These are phyloP conservation scores for Phylloscopus trochilus DNA, from an alignment of 2,113 vertebrate genomes.

Conservation along the genomic window DNA sequence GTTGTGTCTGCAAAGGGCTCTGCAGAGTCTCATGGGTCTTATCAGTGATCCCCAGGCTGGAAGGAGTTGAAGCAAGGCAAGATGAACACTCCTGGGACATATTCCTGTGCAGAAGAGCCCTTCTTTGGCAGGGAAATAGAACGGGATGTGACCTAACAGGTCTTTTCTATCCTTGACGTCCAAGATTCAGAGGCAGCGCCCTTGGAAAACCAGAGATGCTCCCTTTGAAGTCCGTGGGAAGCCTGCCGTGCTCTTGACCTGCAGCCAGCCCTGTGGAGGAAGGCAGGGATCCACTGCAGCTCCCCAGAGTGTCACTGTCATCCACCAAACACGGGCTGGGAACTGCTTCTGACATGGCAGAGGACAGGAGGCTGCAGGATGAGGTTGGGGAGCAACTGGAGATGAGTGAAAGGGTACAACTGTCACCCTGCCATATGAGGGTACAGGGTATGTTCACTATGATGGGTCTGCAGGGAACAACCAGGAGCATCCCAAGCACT, in stretches of 20 bases:
- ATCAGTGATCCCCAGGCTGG: background rate
- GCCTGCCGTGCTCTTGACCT: background rate
- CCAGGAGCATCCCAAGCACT: background rate
- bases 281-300: background rate
- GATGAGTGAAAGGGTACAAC: background rate
- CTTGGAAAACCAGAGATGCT: constrained; percentile 8
- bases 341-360: background rate
- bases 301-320: background rate
- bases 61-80: background rate
- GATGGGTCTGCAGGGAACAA: background rate
- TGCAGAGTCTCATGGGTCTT: background rate
- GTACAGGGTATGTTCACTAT: background rate
- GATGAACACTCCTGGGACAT: background rate
- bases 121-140: constrained; percentile 13
- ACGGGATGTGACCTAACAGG: constrained; percentile 10
- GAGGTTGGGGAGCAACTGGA: background rate
- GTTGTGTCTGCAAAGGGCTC: background rate
- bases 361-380: background rate
- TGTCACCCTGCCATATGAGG: background rate
- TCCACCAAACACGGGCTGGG: background rate
- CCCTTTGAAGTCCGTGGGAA: constrained; percentile 13
- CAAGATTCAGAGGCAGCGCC: background rate
- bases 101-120: constrained; percentile 2
- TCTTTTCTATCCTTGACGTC: constrained; percentile 11
- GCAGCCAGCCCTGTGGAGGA: background rate